Conservation (phyloP, 2,113 vertebrate species). For the Rhinogobius similis region DNA sequence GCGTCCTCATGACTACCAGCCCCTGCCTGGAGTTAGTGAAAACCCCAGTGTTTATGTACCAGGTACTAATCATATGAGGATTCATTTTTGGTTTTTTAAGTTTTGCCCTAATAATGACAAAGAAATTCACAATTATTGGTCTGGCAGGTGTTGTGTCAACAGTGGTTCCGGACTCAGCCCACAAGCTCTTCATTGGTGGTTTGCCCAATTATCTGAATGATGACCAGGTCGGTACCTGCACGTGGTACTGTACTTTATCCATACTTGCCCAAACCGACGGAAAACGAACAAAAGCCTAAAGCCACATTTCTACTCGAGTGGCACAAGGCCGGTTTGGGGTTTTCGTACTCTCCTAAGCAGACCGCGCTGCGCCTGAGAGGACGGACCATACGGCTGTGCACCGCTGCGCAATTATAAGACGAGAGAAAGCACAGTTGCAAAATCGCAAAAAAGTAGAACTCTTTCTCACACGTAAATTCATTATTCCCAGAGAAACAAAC, state of each 20-base stretch:
- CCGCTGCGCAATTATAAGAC: too few species aligned
- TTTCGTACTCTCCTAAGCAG: not conserved
- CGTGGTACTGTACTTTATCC: conserved; percentile 1
- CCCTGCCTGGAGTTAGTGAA: conserved; percentile 92
- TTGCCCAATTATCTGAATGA: conserved; percentile 93
- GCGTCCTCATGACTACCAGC: conserved; percentile 91
- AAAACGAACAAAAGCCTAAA: not conserved
- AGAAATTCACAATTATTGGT: conserved; percentile 23
- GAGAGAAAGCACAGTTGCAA: too few species aligned
- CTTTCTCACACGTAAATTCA: too few species aligned
- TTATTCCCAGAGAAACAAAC: too few species aligned
- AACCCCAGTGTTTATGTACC: conserved; percentile 93
- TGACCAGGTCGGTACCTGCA: conserved; percentile 82
- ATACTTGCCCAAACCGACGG: not conserved
- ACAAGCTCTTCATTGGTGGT: conserved; percentile 91
- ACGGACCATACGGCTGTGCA: not conserved
- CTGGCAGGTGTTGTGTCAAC: conserved; percentile 88
- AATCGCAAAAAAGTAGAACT: too few species aligned
- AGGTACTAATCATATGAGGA: conserved; percentile 77
- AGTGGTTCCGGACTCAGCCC: conserved; percentile 91
- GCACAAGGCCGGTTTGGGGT: not conserved
- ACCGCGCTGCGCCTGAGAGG: not conserved
- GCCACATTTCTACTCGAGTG: not conserved
- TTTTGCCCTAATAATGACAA: conserved; percentile 64
- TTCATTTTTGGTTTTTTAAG: conserved; percentile 63